These are phyloP conservation scores for Parotia lawesii DNA, from an alignment of 2,113 vertebrate species.

Conservation along the genomic window DNA sequence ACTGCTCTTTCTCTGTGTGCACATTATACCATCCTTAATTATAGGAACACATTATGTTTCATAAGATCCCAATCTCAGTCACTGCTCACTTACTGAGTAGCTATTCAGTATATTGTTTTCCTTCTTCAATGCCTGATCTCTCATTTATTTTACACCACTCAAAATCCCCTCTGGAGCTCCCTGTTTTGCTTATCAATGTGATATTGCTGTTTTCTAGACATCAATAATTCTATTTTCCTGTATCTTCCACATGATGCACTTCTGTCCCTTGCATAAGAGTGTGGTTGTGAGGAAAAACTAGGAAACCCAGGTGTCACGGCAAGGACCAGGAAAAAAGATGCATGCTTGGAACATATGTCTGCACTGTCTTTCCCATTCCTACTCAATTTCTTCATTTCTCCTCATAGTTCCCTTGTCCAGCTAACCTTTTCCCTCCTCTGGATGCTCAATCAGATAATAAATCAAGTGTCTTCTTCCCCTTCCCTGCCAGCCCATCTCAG, in stretches of 20 bases:
- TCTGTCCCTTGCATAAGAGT: background rate
- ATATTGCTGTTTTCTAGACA: background rate
- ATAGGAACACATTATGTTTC: background rate
- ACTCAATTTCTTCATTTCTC: background rate
- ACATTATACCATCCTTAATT: background rate
- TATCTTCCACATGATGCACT: background rate
- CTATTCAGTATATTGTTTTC: background rate
- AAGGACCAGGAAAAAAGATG: background rate
- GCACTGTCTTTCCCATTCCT: background rate
- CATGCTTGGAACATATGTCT: accelerated
- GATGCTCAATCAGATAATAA: background rate
- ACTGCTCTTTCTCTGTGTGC: background rate
- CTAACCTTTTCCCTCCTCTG: background rate
- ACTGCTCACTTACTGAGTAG: background rate
- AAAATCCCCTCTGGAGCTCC: background rate
- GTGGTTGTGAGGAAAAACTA: background rate
- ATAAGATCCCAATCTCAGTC: background rate
- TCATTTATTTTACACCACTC: background rate
- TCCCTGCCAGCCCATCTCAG: background rate
- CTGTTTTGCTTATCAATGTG: background rate
- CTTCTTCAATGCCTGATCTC: background rate
- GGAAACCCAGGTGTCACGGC: background rate
- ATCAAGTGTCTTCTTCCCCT: background rate
- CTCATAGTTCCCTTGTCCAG: background rate
- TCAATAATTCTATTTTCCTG: background rate